These are phyloP conservation scores for Aurelia aurita complex sp. Pacific DNA, from an alignment of 30 jellyfish, hydroid and myxozoan genomes.

Conservation along the genomic window DNA sequence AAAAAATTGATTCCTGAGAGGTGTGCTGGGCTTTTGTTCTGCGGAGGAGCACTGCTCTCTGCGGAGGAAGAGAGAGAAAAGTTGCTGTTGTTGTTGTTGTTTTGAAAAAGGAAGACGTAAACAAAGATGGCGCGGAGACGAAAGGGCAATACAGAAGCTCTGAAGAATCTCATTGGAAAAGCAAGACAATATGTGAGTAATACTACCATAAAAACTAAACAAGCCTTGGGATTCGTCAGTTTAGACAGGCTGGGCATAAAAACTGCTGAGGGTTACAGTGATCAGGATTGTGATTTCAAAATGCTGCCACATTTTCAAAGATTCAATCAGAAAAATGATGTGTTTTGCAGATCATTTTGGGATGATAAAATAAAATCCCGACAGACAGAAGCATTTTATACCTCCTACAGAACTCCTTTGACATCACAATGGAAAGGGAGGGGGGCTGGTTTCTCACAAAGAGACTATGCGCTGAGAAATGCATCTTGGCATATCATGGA, in stretches of 20 bases:
- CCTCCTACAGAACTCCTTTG: conserved; percentile 52
- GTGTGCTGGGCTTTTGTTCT: too few species aligned
- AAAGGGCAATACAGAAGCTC: too few species aligned
- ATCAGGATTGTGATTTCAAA: conserved; percentile 44
- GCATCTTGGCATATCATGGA: conserved; percentile 71
- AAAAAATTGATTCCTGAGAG: too few species aligned
- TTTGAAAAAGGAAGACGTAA: too few species aligned
- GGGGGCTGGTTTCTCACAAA: conserved; percentile 60
- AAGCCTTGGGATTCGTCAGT: too few species aligned
- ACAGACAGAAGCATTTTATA: conserved; percentile 43
- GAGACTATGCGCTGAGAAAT: conserved; percentile 61
- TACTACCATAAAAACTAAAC: too few species aligned
- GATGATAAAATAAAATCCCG: conserved; percentile 21
- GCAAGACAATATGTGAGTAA: too few species aligned
- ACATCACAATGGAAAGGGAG: conserved; percentile 62
- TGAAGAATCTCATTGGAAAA: too few species aligned
- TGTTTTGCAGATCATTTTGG: conserved; percentile 61
- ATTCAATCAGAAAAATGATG: conserved; percentile 47
- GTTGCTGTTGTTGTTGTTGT: too few species aligned
- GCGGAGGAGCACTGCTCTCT: too few species aligned
- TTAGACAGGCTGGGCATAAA: conserved; percentile 7
- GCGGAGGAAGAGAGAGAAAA: too few species aligned
- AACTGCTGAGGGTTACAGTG: conserved; percentile 19
- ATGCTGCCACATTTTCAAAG: conserved; percentile 20
- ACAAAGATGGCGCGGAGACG: too few species aligned